Percentiles rank a stretch among this genome's conserved stretches.
These are phyloP conservation scores for Pocillopora verrucosa DNA, from an alignment of 64 coral and sea anemone species.

Conservation along the genomic window DNA sequence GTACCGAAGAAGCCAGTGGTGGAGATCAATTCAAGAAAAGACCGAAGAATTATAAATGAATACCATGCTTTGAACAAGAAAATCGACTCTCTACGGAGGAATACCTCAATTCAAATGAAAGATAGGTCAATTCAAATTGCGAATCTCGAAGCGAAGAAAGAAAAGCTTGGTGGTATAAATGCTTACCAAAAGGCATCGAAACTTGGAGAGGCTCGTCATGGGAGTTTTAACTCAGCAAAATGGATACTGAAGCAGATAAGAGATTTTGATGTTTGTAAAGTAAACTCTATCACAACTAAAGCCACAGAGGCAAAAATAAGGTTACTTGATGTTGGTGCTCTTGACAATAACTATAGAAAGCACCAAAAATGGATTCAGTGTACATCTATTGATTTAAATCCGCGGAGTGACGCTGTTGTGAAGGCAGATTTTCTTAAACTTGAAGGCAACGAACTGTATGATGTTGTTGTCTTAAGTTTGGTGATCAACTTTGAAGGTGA, in stretches of 20 bases:
- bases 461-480: conserved; percentile 54
- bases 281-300: neutral
- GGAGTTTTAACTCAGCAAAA: conserved; percentile 65
- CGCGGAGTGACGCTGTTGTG: conserved; percentile 23
- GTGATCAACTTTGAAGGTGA: conserved; percentile 62
- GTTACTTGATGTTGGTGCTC: conserved; percentile 57
- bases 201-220: conserved; percentile 59
- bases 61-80: conserved; percentile 56
- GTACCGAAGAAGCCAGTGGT: conserved; percentile 41
- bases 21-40: conserved; percentile 38
- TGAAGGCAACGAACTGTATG: conserved; percentile 1
- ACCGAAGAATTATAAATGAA: conserved; percentile 52
- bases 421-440: conserved; percentile 53
- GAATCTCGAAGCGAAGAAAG: conserved; percentile 29
- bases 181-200: conserved; percentile 68
- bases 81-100: conserved; percentile 39
- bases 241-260: conserved; percentile 63
- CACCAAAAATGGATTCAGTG: conserved; percentile 49
- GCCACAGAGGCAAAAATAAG: neutral
- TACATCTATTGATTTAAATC: conserved; percentile 67
- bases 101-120: neutral
- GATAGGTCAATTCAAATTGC: conserved; percentile 4
- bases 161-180: conserved; percentile 62
- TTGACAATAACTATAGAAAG: conserved; percentile 46
- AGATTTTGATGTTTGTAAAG: neutral